Conservation (phyloP, 2,113 vertebrate genomes). For the Dasyprocta punctata region DNA sequence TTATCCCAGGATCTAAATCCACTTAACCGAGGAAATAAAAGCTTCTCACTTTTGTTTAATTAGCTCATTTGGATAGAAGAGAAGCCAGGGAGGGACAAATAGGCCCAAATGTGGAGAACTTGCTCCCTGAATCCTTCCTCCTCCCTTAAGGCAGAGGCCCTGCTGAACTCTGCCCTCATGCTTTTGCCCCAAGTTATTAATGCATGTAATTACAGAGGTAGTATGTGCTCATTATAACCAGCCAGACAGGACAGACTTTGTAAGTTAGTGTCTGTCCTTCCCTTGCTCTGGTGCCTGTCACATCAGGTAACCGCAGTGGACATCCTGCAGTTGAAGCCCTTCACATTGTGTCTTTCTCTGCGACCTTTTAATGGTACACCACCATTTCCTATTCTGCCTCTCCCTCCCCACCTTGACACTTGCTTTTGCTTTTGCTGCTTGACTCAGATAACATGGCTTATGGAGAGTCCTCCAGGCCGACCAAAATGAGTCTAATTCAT, state of each 20-base stretch:
- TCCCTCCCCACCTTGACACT: background rate
- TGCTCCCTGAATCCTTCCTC: background rate
- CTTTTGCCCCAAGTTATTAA: background rate
- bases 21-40: slow-evolving; percentile 64
- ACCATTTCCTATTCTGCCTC: no score
- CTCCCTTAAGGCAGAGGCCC: background rate
- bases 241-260: background rate
- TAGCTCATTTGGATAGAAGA: slow-evolving; percentile 53
- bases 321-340: background rate
- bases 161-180: background rate
- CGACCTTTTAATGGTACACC: background rate
- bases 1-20: slow-evolving; percentile 56
- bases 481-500: background rate
- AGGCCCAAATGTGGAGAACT: background rate
- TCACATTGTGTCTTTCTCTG: background rate
- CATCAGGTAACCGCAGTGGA: background rate
- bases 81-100: background rate
- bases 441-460: background rate
- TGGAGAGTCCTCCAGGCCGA: background rate
- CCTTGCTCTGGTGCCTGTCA: background rate
- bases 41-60: slow-evolving; percentile 61
- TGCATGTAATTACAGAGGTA: slow-evolving; percentile 13
- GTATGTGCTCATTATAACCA: background rate
- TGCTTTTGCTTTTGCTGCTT: background rate
- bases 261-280: background rate